Percentiles rank a stretch among this genome's conserved stretches.
phyloP scores from a whole-genome alignment of 1,140 invertebrate species.

The Saccostrea echinata region DNA sequence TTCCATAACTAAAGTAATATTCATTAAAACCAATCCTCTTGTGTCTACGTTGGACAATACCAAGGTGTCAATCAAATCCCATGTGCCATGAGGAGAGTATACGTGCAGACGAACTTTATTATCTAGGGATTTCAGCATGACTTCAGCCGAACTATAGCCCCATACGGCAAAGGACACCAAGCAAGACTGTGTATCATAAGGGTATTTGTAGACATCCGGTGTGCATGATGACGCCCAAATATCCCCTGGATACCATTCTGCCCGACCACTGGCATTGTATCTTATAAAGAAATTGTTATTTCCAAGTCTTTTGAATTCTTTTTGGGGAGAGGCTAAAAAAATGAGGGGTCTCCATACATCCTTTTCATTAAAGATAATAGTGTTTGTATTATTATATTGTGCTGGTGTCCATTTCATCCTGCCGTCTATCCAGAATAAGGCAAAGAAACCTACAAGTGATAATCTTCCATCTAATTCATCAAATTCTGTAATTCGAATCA shows the following conservation, averaged over 20 bases:
- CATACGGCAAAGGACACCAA: background rate
- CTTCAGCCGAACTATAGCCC: conserved; percentile 2
- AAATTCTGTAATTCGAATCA: conserved; percentile 20
- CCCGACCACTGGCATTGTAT: background rate
- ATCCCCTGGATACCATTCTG: conserved; percentile 19
- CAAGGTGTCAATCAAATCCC: conserved; percentile 35
- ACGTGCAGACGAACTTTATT: background rate
- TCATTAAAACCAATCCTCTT: background rate
- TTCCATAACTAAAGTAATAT: conserved; percentile 20
- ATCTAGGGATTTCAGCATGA: background rate
- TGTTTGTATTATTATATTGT: conserved; percentile 1
- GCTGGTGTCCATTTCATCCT: conserved; percentile 34
- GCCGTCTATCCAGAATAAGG: conserved; percentile 20
- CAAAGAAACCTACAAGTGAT: conserved; percentile 41
- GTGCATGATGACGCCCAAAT: background rate
- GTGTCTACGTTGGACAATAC: background rate
- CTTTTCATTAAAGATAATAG: background rate
- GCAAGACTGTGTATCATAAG: conserved; percentile 44
- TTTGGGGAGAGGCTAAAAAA: background rate
- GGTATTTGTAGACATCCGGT: conserved; percentile 36
- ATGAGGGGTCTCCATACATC: conserved; percentile 39
- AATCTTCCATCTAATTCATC: conserved; percentile 35
- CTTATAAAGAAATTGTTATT: background rate
- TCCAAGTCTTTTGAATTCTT: background rate
- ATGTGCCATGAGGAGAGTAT: conserved; percentile 18